Evolutionary conservation across 2,113 vertebrate species (phyloP), one percentile per base, ranked within the genome.

Genomic region (Mustela lutreola): DNA sequence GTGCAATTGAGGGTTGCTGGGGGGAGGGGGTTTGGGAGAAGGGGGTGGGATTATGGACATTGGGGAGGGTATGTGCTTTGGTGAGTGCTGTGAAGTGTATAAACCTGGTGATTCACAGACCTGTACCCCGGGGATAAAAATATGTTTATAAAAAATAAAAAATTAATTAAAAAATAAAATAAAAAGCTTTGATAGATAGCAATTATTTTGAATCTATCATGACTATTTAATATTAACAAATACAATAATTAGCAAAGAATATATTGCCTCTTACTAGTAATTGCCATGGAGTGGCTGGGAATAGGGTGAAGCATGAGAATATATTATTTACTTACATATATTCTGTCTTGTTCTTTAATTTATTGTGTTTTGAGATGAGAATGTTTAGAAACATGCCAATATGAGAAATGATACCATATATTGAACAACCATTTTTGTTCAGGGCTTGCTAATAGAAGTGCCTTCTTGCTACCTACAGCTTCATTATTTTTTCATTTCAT

Each of bases 141-240:
- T 39, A 39, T 39, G 39, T 39, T 39, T 39, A 39, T 39, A 39
- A 39, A 39, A 39, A 39, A 39, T 39, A 39, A 39, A 39, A 39
- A 39, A 39, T 39, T 39, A 39, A 39, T 39, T 39, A 39, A 39
- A 39, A 39, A 39, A 39, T 36, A 36, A 36, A 36, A 36, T 36
- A 36, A 36, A 36, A 36, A 36, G 36, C 36, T 86, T 83, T 75
- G 63, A 82, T 22, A 93, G 21, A n/a, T 50, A 33, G 60, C 0
- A 85, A n/a, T 39, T 81, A 42, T 63, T 82, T 82, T 65, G 9
- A 87, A 26, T 12, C 26, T 65, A 19, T 76, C 11, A 90, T 82
- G 18, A 63, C 89, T 88, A 65, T 58, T 71, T 62, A 67, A 92
- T 65, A 89, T 90, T 78, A 80, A 21, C 50, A 86, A 92, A 82